Conservation (phyloP, 2,797 vertebrate species). For the Sebastes nivosus region DNA sequence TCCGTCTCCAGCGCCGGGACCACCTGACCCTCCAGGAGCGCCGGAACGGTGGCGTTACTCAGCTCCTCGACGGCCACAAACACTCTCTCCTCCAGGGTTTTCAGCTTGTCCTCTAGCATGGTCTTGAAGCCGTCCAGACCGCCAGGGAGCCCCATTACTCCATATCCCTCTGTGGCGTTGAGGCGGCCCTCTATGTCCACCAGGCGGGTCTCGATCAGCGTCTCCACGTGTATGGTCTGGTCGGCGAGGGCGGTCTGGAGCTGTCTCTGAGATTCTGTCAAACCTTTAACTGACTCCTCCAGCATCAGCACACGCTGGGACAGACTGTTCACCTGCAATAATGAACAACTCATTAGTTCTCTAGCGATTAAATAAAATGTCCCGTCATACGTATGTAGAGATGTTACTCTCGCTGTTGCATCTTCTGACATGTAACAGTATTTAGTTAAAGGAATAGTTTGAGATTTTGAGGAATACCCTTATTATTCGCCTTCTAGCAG, state of each 20-base stretch:
- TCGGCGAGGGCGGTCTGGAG: constrained; percentile 78
- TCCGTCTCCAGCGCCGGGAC: constrained; percentile 89
- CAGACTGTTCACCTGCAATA: constrained; percentile 81
- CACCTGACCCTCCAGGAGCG: constrained; percentile 85
- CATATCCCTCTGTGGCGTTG: constrained; percentile 83
- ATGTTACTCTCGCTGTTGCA: neutral
- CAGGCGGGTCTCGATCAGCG: constrained; percentile 84
- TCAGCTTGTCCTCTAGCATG: constrained; percentile 90
- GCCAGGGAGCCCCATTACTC: constrained; percentile 62
- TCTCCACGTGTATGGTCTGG: constrained; percentile 84
- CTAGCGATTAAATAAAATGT: neutral
- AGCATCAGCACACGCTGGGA: constrained; percentile 87
- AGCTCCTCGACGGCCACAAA: constrained; percentile 87
- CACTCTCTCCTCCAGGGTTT: constrained; percentile 90
- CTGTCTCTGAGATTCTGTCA: constrained; percentile 89
- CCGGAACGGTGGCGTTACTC: constrained; percentile 81
- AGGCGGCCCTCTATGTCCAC: constrained; percentile 87
- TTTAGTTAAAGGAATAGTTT: neutral
- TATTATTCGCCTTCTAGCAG: no score
- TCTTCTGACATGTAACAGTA: neutral
- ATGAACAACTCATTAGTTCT: neutral
- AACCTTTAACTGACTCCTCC: constrained; percentile 88
- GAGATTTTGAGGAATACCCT: neutral
- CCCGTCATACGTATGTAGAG: neutral
- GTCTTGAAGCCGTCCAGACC: constrained; percentile 88